Base-by-base conservation (phyloP, 2,113 vertebrate genomes). In the Vicugna pacos region DNA sequence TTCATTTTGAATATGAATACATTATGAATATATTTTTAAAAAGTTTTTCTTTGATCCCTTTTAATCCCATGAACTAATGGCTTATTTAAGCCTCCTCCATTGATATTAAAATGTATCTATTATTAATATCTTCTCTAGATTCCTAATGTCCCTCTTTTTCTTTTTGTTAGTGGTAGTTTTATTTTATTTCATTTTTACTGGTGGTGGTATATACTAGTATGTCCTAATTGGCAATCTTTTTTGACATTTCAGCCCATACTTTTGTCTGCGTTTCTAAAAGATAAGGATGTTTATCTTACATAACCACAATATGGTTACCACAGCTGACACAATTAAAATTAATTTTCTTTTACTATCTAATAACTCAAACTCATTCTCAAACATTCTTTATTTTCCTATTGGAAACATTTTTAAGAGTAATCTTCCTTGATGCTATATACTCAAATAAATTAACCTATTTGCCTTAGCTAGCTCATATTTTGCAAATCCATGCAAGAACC, bases 381-480 rank as follows among this genome's bases (percentile, higher is more conserved):
- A 92, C 13, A 81, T 81, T 93, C 26, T 10, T 89, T 85, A 60
- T 50, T 91, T 86, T 97, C 52, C 22, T 91, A 28, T 32, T 46
- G 60, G 32, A 2, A 85, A 70, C 48, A n/a, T 92, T 80, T 56
- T 72, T 58, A 91, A 64, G 16, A 83, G 82, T 91, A 35, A 42
- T 75, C 67, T 76, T 89, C 10, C 19, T 82, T 89, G 46, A 85
- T 26, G 88, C 46, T 84, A 3, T 38, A 15, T 81, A 24, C n/a
- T 83, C 20, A 75, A 75, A 20, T 15, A 86, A 86, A 22, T 79
- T 92, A 73, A 42, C 7, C 38, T 77, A 65, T 60, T 38, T 73
- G 52, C 35, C 32, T 14, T 26, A 70, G 38, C 10, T 65, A 86
- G 6, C 13, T 92, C 28, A 10, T 82, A 54, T 73, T n/a, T 69